A percentile compares a stretch with the other conserved stretches of the same genome.
Conservation (phyloP, 2,797 vertebrate genomes). For the Sternotherus odoratus region DNA sequence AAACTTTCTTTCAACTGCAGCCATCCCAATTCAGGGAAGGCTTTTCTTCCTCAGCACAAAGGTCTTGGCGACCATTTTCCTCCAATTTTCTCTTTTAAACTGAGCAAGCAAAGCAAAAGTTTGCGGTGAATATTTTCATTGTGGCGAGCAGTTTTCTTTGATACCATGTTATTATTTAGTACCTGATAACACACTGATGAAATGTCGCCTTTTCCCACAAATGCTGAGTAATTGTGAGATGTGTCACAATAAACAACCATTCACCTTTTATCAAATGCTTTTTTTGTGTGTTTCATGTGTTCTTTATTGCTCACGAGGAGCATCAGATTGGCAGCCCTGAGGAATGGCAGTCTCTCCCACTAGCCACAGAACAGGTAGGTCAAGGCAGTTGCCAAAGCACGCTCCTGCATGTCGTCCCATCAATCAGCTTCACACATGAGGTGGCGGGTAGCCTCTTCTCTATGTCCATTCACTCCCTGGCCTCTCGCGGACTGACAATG, state of each 20-base stretch:
- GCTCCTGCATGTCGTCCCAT: not conserved
- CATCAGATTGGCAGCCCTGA: not conserved
- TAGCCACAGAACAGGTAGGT: not conserved
- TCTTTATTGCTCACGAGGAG: not conserved
- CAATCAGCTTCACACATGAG: fast-evolving
- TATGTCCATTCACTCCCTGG: not conserved
- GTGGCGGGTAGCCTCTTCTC: not conserved
- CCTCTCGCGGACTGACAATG: not conserved
- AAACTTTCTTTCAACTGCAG: conserved; percentile 47
- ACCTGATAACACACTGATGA: not conserved
- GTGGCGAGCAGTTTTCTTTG: not conserved
- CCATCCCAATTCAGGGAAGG: not conserved
- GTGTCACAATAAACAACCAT: conserved; percentile 5
- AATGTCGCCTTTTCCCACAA: conserved; percentile 6
- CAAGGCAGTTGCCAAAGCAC: not conserved
- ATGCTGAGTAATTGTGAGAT: not conserved
- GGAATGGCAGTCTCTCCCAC: not conserved
- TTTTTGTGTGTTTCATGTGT: not conserved
- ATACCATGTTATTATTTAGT: not conserved
- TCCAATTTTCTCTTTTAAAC: not conserved
- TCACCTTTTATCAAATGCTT: not conserved
- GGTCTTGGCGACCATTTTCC: not conserved
- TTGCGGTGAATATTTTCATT: not conserved
- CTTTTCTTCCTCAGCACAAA: conserved; percentile 23
- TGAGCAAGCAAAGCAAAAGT: not conserved